These are phyloP conservation scores for Volucella zonaria DNA, from an alignment of 2,888 invertebrate genomes.

Conservation along the genomic window DNA sequence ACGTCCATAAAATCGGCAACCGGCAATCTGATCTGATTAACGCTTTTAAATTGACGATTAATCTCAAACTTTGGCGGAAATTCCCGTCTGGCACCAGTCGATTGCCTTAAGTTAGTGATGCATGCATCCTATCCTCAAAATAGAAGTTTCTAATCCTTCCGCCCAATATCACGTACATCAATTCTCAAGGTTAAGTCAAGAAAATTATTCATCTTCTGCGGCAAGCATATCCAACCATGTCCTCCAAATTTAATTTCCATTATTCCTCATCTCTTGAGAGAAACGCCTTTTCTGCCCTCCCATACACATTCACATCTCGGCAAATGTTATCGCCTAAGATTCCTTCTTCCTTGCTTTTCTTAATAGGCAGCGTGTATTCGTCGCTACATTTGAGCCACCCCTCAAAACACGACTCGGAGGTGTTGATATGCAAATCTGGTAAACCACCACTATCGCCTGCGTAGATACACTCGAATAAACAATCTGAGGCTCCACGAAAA, in stretches of 20 bases:
- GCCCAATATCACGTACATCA: too few species aligned
- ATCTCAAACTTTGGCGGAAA: too few species aligned
- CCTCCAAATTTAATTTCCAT: conserved; percentile 68
- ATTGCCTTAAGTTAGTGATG: too few species aligned
- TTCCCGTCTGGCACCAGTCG: too few species aligned
- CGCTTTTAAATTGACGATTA: too few species aligned
- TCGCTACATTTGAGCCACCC: not conserved
- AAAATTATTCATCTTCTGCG: conserved; percentile 45
- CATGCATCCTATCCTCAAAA: too few species aligned
- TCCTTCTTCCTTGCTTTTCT: not conserved
- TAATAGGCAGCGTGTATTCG: not conserved
- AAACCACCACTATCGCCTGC: not conserved
- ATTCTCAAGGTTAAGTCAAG: not conserved
- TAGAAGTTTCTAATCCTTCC: too few species aligned
- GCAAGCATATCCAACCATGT: conserved; percentile 40
- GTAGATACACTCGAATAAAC: conserved; percentile 5
- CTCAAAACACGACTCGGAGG: conserved; percentile 26
- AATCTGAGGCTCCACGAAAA: not conserved
- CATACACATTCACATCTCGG: not conserved
- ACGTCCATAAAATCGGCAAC: too few species aligned
- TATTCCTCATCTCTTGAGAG: conserved; percentile 40
- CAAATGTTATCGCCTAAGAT: not conserved
- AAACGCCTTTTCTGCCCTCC: not conserved
- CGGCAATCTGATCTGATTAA: too few species aligned
- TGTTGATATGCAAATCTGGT: conserved; percentile 66